phyloP scores from a whole-genome alignment of 2,888 invertebrate species.

The Schizotus pectinicornis region DNA sequence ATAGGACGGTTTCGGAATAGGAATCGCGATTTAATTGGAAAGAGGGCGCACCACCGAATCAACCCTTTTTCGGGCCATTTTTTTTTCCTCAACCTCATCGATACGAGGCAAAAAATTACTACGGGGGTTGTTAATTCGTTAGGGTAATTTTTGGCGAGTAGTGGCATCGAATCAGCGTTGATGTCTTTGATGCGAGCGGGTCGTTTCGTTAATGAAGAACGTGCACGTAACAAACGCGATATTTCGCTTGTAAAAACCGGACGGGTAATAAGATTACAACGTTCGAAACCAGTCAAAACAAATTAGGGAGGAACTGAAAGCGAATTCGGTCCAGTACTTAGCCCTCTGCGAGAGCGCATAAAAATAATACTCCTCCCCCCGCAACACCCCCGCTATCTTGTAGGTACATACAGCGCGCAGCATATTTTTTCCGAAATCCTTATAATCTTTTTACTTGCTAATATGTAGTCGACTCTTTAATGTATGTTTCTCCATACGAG shows the following conservation, averaged over 20 bases:
- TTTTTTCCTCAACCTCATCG: too few relatives aligned
- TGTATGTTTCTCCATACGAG: constrained; percentile 53
- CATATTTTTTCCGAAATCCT: constrained; percentile 49
- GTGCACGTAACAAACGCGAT: not conserved
- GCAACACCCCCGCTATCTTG: too few relatives aligned
- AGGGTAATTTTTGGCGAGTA: too few relatives aligned
- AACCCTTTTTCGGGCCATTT: too few relatives aligned
- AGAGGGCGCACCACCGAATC: too few relatives aligned
- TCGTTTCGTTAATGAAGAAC: not conserved
- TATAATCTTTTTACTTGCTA: constrained; percentile 56
- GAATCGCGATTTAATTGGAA: constrained; percentile 17
- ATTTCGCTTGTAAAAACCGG: constrained; percentile 1
- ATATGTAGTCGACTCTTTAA: constrained; percentile 50
- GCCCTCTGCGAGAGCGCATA: constrained; percentile 7
- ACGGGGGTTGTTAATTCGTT: too few relatives aligned
- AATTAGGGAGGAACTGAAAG: constrained; percentile 15
- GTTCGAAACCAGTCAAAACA: constrained; percentile 25
- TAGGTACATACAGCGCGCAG: constrained; percentile 8
- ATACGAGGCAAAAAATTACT: too few relatives aligned
- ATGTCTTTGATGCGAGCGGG: not conserved
- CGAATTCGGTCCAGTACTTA: constrained; percentile 13
- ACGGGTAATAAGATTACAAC: constrained; percentile 24
- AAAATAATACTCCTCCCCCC: constrained; percentile 24
- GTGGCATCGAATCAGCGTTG: too few relatives aligned
- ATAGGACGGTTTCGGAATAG: constrained; percentile 14